Conservation (phyloP, 2,113 vertebrate species). For the Gymnobelideus leadbeateri region DNA sequence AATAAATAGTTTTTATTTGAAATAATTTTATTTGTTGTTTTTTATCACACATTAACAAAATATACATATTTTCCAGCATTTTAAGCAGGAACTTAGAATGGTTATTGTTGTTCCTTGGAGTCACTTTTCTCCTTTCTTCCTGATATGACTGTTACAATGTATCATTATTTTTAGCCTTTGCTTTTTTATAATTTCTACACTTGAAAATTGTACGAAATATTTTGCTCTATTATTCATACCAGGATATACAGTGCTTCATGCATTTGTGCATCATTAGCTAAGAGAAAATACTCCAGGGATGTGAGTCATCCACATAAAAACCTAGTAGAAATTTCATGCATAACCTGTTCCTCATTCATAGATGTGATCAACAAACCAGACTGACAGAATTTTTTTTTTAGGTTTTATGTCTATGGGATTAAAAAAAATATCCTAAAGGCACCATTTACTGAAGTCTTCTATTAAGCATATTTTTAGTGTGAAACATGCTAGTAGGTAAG, state of each 20-base stretch:
- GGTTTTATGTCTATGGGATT: not conserved
- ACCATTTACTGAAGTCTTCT: constrained; percentile 1
- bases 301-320: constrained; percentile 6
- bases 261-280: constrained; percentile 14
- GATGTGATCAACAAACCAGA: not conserved
- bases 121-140: constrained; percentile 38
- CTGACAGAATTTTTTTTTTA: not conserved
- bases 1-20: too few relatives aligned
- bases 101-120: not conserved
- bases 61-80: constrained; percentile 9
- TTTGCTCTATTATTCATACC: constrained; percentile 55
- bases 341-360: not conserved
- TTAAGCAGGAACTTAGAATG: not conserved
- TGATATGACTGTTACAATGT: not conserved
- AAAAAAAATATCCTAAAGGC: not conserved
- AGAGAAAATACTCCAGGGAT: constrained; percentile 5
- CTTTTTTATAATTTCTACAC: constrained; percentile 54
- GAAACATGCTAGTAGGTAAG: too few relatives aligned
- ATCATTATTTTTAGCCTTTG: constrained; percentile 46
- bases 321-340: not conserved
- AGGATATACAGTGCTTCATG: not conserved
- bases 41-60: too few relatives aligned
- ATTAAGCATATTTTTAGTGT: not conserved
- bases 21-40: too few relatives aligned
- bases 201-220: constrained; percentile 50